phyloP scores from a whole-genome alignment of 1,140 invertebrate species.

The Lordiphosa stackelbergi region DNA sequence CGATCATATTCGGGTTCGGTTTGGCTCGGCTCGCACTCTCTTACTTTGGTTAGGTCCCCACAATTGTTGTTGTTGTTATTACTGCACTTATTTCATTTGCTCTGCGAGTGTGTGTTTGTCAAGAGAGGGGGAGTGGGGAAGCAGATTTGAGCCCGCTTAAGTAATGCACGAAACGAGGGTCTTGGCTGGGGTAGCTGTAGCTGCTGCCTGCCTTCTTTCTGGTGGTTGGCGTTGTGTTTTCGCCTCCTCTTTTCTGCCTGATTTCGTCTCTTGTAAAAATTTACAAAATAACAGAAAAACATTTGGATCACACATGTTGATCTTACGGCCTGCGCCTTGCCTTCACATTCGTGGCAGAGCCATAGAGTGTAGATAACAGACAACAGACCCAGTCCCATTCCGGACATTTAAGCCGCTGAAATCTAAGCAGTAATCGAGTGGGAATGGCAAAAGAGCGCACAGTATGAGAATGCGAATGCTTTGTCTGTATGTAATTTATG shows the following conservation, averaged over 20 bases:
- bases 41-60: constrained; percentile 4
- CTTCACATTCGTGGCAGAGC: constrained; percentile 18
- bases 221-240: constrained; percentile 26
- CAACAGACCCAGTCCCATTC: constrained; percentile 12
- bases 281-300: constrained; percentile 41
- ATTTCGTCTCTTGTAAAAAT: constrained; percentile 45
- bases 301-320: constrained; percentile 73
- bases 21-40: constrained; percentile 3
- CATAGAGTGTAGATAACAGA: constrained; percentile 44
- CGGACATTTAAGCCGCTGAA: constrained; percentile 66
- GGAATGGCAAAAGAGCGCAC: constrained; percentile 26
- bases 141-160: constrained; percentile 57
- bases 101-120: constrained; percentile 1
- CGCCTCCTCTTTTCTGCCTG: constrained; percentile 24
- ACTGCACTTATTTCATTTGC: constrained; percentile 43
- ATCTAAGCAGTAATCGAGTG: constrained; percentile 51
- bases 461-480: constrained; percentile 34
- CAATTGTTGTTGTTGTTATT: constrained; percentile 21
- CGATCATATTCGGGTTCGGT: neutral
- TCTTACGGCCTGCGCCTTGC: constrained; percentile 18
- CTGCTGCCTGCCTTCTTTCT: constrained; percentile 19
- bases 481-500: constrained; percentile 73
- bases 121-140: constrained; percentile 17
- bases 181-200: constrained; percentile 8
- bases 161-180: constrained; percentile 12